These are phyloP conservation scores for Drosophila nigricruria DNA, from an alignment of 2,888 invertebrate species.

Conservation along the genomic window DNA sequence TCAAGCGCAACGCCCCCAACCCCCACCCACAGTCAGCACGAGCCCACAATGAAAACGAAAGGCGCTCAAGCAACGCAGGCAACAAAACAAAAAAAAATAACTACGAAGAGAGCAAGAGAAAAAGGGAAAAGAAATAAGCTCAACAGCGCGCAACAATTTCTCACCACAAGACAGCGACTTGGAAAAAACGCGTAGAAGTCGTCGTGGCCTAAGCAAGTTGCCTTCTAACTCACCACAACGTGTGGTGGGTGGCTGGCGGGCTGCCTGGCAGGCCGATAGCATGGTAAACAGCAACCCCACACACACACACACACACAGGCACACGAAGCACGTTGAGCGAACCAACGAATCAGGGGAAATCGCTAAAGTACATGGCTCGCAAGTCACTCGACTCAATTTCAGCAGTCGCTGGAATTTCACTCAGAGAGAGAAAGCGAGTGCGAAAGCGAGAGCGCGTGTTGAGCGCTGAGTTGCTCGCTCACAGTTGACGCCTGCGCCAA, in stretches of 20 bases:
- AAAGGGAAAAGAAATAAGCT: constrained; percentile 48
- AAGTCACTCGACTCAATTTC: constrained; percentile 51
- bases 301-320: constrained; percentile 15
- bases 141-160: constrained; percentile 77
- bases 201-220: constrained; percentile 45
- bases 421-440: constrained; percentile 39
- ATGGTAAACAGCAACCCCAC: constrained; percentile 14
- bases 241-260: constrained; percentile 24
- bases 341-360: constrained; percentile 77
- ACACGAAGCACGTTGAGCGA: constrained; percentile 46
- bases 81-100: neutral
- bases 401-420: constrained; percentile 36
- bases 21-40: constrained; percentile 9
- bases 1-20: constrained; percentile 1
- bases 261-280: too few species aligned
- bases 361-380: constrained; percentile 55
- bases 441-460: constrained; percentile 18
- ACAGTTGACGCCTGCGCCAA: constrained; percentile 59
- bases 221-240: constrained; percentile 75
- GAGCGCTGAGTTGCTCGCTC: constrained; percentile 16
- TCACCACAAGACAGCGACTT: constrained; percentile 77
- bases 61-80: constrained; percentile 47
- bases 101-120: neutral
- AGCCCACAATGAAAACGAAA: constrained; percentile 71
- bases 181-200: constrained; percentile 45